Base-by-base conservation (phyloP, 2,113 vertebrate genomes). In the Chaetops frenatus region DNA sequence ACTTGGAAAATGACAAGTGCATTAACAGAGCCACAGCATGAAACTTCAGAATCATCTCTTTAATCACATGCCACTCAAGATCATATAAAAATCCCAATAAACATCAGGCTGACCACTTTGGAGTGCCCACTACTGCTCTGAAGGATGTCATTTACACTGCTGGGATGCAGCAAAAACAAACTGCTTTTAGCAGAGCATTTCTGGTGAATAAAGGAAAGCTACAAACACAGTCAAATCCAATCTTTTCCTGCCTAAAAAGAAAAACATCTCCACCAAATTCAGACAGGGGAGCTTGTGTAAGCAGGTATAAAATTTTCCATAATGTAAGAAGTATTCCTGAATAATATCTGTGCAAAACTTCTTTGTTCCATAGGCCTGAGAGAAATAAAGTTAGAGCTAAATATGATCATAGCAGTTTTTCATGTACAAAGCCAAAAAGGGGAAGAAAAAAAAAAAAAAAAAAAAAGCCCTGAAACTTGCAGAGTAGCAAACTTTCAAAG, bases 1-100 rank as follows among this genome's bases (percentile, higher is more conserved):
- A 78, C 96, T 93, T 88, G 76, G 81, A 92, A 95, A 84, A 22
- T 25, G 33, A 47, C 60, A 91, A 94, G 86, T 91, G 47, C 83
- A 81, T 86, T 88, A 91, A 86, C 80, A 95, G 81, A 92, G 67
- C 64, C 7, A 3, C 69, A 78, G 60, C 13, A 44, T 23, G 72
- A 91, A 81, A 74, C 82, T 78, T 86, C 38, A 93, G 36, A 84
- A 76, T 82, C 80, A 71, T 88, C 69, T 69, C 77, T 92, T 95
- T 92, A 94, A 95, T 92, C 92, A 91, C 80, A 78, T 13, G 31
- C 76, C 51, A 81, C 92, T 97, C 86, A 60, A 78, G 80, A 81
- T 44, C 56, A 31, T 7, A 78, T 36, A 62, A 88, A 83, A 95
- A 67, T 40, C 56, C 76, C 44, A 70, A 81, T 56, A 88, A 95